Base-by-base conservation (phyloP, 2,113 vertebrate genomes). In the Phyllostomus discolor region DNA sequence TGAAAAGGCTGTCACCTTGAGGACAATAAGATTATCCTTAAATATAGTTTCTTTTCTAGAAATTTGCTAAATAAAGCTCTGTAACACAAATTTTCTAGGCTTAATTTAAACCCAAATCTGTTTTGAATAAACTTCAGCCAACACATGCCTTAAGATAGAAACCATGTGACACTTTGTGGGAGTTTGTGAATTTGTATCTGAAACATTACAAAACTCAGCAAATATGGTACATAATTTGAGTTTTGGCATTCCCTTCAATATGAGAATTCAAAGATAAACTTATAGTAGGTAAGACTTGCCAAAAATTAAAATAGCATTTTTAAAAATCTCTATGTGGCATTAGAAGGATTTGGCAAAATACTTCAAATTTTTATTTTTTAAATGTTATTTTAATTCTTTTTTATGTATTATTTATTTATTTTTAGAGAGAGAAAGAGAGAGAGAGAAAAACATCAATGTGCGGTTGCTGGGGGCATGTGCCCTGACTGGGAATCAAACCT, bases 221-320 rank as follows among this genome's bases (percentile, higher is more conserved):
- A 95, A 93, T 59, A 88, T n/a, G 38, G 57, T 70, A 95, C 90
- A 88, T 85, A 95, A 95, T 92, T 97, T 66, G 43, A 96, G 43
- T 64, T 92, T 24, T 91, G 93, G 73, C 94, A 97, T 89, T 85
- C 66, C 86, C 35, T 94, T 89, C 78, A 93, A 82, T 79, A 91
- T 66, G 52, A 94, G 43, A 97, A 96, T 73, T 90, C 62, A 93
- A 84, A 97, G 84, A 92, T 92, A 97, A 96, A 97, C 88, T 91
- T 91, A 95, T 6, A 96, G 88, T 95, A 78, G 31, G 48, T 83
- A 91, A 88, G 31, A 14, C 70, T 94, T 96, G 95, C 78, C 94
- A 97, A 98, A 98, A 96, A 96, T 89, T 94, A 95, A 96, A 97
- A 97, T 28, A 91, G 38, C 35, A 91, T 78, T 96, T 96, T 95